A percentile compares a stretch with the other conserved stretches of the same genome.
Evolutionary conservation across 2,797 vertebrate species (phyloP).

Genomic region (Molossus molossus): DNA sequence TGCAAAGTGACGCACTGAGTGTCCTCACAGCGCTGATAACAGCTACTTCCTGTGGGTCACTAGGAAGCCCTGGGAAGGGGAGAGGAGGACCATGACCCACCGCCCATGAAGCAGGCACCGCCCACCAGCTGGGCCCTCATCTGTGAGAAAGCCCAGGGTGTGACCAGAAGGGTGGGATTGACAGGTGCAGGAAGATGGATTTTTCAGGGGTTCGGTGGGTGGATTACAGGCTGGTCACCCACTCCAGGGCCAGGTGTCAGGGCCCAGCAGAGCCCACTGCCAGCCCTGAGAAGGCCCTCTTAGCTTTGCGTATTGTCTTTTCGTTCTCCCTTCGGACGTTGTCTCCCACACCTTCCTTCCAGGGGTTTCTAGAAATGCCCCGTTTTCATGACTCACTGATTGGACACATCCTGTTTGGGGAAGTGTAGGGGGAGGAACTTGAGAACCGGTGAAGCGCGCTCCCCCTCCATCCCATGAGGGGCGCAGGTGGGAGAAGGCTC

Average conservation of each 20-base stretch:
- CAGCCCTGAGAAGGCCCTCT: not conserved
- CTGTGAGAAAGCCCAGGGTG: not conserved
- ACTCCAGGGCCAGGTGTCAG: not conserved
- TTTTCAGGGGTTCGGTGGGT: not conserved
- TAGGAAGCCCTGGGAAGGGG: not conserved
- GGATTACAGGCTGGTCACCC: not conserved
- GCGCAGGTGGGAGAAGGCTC: not conserved
- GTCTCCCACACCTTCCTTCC: constrained; percentile 81
- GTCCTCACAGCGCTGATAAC: not conserved
- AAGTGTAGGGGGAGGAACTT: constrained; percentile 68
- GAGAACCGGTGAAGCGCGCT: not conserved
- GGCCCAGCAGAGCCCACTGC: not conserved
- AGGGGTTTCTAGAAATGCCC: constrained; percentile 78
- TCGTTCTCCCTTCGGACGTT: constrained; percentile 63
- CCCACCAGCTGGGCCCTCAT: not conserved
- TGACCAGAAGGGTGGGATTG: not conserved
- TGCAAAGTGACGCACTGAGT: not conserved
- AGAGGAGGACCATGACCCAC: not conserved
- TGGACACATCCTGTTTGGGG: constrained; percentile 80
- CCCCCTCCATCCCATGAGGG: not conserved
- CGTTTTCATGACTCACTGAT: constrained; percentile 72
- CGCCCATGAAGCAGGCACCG: fast-evolving
- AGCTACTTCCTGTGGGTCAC: not conserved
- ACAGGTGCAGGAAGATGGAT: not conserved
- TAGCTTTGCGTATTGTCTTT: constrained; percentile 61